Evolutionary conservation across 2,113 vertebrate species (phyloP).

Genomic region (Puffinus mauretanicus): DNA sequence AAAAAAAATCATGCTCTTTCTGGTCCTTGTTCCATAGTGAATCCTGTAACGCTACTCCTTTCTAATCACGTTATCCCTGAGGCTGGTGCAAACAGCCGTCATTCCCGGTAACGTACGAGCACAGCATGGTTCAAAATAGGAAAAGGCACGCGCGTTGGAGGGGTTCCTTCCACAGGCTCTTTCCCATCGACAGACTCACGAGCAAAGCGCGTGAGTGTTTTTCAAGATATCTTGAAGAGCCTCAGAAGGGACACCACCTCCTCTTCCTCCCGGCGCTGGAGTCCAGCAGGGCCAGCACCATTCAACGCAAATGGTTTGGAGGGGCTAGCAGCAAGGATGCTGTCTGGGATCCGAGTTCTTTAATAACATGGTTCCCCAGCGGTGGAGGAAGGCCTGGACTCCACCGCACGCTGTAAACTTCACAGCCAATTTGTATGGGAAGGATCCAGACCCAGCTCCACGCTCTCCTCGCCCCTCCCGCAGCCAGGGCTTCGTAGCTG

Average conservation of each 20-base stretch:
- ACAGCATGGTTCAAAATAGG: rapidly evolving
- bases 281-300: background rate
- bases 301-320: background rate
- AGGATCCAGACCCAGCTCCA: background rate
- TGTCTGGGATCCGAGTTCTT: background rate
- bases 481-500: background rate
- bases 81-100: background rate
- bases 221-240: background rate
- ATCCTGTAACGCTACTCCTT: too few relatives aligned
- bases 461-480: background rate
- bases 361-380: background rate
- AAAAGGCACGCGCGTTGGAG: rapidly evolving
- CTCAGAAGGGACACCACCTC: background rate
- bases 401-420: rapidly evolving
- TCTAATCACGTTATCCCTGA: background rate
- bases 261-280: background rate
- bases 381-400: background rate
- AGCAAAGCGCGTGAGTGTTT: background rate
- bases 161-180: background rate
- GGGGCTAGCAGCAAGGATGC: background rate
- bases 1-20: rapidly evolving
- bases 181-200: rapidly evolving
- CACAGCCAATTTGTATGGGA: rapidly evolving
- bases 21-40: background rate
- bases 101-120: rapidly evolving